Evolutionary conservation across 2,888 invertebrate species (phyloP), one percentile per base, ranked within the genome.

Genomic region (Aleiodes leptofemur): DNA sequence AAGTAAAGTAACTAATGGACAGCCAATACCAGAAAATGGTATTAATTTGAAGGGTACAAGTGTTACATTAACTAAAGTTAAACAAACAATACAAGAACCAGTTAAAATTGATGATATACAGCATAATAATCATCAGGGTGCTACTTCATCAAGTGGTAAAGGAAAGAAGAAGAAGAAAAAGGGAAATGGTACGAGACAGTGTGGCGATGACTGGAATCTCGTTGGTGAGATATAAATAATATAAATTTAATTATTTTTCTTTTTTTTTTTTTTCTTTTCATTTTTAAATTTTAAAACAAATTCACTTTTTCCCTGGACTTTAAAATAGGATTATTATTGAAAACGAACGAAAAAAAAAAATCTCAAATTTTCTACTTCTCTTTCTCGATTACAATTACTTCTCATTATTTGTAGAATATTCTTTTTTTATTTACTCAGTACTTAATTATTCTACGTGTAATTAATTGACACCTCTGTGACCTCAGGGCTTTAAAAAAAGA

Each of bases 201-300:
- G 84, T 82, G 89, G 89, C 73, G 89, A 90, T 84, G 89, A 89
- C 87, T 90, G 89, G 89, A 89, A 88, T 83, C 88, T 89, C 86
- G 89, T 89, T 89, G 89, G 89, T 89, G 88, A 89, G 89, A 87
- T 86, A 84, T 82, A 85, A 82, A 83, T 82, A 82, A 84, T 82
- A 80, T 74, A 76, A 76, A 77, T 76, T 72, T 59, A 72, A 59
- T 16, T 55, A 55, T 69, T 13, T 34, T 13, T 48, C 55, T 64
- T 16, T 38, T 69, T 71, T 73, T 69, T 53, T 68, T 73, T 70
- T 61, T 43, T 53, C 34, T 34, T 3, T 23, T 23, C 23, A 23
- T 23, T 23, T 23, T 23, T 23, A 50, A 38, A n/a, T 68, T 50
- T 61, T n/a, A 38, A 23, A 23, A 23, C 6, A 6, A 4, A 64